A percentile compares a stretch with the other conserved stretches of the same genome.
Evolutionary conservation across 2,113 vertebrate genomes (phyloP).

Genomic region (Acanthochromis polyacanthus): DNA sequence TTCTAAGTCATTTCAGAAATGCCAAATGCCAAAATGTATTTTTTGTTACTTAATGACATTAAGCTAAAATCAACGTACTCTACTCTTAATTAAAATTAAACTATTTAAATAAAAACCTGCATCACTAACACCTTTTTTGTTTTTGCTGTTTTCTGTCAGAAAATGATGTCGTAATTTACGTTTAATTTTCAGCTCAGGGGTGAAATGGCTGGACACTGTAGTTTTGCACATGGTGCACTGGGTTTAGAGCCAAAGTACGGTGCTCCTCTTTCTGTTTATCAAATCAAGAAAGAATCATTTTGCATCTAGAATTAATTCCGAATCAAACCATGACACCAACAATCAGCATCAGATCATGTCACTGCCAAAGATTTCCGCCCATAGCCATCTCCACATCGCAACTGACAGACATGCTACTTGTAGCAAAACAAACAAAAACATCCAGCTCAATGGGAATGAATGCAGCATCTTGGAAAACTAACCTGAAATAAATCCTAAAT

Average conservation of each 20-base stretch:
- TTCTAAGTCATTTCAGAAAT: neutral
- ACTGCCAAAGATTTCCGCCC: constrained; percentile 1
- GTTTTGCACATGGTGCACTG: neutral
- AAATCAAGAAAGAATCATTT: neutral
- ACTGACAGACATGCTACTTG: constrained; percentile 21
- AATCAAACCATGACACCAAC: neutral
- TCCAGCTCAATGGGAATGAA: constrained; percentile 37
- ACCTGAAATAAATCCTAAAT: constrained; percentile 74
- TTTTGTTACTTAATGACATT: no score
- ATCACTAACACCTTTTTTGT: neutral
- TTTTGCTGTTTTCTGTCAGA: neutral
- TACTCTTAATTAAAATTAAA: neutral
- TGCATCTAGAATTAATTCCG: neutral
- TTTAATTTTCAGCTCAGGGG: neutral
- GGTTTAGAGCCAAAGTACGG: neutral
- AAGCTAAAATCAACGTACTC: neutral
- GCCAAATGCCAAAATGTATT: neutral
- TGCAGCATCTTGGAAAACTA: constrained; percentile 52
- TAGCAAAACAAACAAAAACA: constrained; percentile 50
- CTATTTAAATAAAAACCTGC: neutral
- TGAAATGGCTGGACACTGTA: neutral
- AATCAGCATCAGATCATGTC: neutral
- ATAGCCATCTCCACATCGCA: constrained; percentile 13
- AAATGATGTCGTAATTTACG: neutral
- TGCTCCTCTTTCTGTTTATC: neutral